Percentiles rank a stretch among this genome's conserved stretches.
Conservation (phyloP, 1,140 invertebrate species). For the Dolichoris vasculosae region DNA sequence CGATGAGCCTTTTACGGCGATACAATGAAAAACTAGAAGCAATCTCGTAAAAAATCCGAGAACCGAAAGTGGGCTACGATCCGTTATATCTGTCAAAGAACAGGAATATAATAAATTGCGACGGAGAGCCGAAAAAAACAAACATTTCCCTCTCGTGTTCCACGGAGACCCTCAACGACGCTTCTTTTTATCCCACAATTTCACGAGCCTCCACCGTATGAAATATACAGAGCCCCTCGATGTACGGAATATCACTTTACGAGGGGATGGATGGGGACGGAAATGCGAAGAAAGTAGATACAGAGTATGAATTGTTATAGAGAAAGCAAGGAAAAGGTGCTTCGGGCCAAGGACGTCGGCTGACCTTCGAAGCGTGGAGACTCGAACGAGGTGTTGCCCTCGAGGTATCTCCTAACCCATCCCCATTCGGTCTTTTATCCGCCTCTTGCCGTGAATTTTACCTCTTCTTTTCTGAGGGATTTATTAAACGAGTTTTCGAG, state of each 20-base stretch:
- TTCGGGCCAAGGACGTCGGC: conserved; percentile 8
- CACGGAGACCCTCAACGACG: not conserved
- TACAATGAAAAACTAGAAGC: not conserved
- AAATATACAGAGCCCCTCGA: not conserved
- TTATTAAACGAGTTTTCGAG: not conserved
- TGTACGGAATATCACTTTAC: not conserved
- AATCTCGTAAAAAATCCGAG: not conserved
- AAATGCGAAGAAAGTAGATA: not conserved
- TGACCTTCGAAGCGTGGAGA: not conserved
- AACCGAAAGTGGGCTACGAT: not conserved
- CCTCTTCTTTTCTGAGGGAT: not conserved
- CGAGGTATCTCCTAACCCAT: not conserved
- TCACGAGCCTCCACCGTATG: not conserved
- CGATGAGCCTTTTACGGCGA: not conserved
- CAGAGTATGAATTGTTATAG: not conserved
- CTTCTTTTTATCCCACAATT: not conserved
- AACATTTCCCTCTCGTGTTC: not conserved
- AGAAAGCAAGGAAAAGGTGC: not conserved
- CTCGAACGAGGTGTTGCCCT: not conserved
- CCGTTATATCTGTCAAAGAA: not conserved
- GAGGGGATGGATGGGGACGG: not conserved
- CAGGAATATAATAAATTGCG: not conserved
- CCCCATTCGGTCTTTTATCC: not conserved
- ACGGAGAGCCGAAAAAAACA: not conserved
- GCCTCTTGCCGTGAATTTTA: not conserved